Evolutionary conservation across 2,797 vertebrate genomes (phyloP).

Genomic region (Petrocephalus schoutedeni): DNA sequence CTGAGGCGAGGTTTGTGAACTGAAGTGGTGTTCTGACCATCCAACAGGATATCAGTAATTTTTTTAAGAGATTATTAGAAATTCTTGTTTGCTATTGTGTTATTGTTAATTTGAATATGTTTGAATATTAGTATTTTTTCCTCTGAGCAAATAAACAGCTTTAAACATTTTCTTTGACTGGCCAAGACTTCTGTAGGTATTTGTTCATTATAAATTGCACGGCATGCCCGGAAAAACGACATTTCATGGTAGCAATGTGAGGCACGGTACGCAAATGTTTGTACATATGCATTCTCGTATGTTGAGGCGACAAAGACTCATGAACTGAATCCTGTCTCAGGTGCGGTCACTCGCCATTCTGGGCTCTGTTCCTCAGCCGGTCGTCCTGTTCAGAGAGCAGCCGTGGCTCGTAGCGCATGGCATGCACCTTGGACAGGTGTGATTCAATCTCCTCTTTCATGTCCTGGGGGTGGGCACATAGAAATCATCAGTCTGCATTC

Average conservation of each 20-base stretch:
- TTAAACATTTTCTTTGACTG: neutral
- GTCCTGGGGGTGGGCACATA: constrained; percentile 57
- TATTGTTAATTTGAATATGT: neutral
- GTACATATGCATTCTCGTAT: neutral
- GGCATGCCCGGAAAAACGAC: too few relatives aligned
- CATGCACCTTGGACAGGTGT: constrained; percentile 77
- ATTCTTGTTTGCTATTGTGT: neutral
- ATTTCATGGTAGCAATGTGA: neutral
- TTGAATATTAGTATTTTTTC: neutral
- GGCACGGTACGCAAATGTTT: too few relatives aligned
- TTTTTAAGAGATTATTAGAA: neutral
- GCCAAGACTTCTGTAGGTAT: neutral
- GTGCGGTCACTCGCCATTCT: constrained; percentile 48
- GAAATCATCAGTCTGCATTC: neutral
- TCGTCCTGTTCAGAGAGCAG: constrained; percentile 75
- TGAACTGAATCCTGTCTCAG: neutral
- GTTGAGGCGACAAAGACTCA: neutral
- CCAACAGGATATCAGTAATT: neutral
- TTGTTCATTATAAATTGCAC: neutral
- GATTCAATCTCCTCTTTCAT: constrained; percentile 84
- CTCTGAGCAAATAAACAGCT: neutral
- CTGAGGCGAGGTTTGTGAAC: neutral
- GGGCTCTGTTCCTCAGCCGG: constrained; percentile 63
- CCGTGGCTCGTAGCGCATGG: constrained; percentile 83
- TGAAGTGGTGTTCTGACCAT: neutral